Conservation (phyloP, 2,797 vertebrate species). For the Neosilurus mollespiculum region DNA sequence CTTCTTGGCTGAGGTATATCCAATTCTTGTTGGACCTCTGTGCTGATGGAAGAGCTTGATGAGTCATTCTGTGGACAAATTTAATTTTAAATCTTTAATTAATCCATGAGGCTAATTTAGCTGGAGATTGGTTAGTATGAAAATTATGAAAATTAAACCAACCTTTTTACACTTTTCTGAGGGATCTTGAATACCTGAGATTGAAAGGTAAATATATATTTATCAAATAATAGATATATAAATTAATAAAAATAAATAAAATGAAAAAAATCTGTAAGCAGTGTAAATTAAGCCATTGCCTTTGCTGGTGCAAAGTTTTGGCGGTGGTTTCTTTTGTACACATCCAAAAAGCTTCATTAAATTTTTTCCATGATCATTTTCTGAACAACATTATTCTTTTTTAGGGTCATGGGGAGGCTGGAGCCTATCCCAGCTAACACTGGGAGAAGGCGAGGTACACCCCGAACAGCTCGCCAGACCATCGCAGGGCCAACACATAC, state of each 20-base stretch:
- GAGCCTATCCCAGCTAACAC: too few relatives aligned
- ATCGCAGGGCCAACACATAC: too few relatives aligned
- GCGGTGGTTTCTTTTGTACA: too few relatives aligned
- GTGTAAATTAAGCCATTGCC: background rate
- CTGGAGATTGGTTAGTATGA: constrained; percentile 5
- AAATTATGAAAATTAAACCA: constrained; percentile 41
- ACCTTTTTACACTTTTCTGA: constrained; percentile 78
- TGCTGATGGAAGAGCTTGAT: constrained; percentile 47
- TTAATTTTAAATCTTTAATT: background rate
- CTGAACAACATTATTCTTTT: too few relatives aligned
- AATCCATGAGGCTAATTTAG: background rate
- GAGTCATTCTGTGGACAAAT: constrained; percentile 47
- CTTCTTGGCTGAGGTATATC: constrained; percentile 80
- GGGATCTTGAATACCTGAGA: constrained; percentile 72
- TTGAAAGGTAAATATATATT: constrained; percentile 57
- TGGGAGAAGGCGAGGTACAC: too few relatives aligned
- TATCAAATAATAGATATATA: too few relatives aligned
- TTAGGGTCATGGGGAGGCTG: too few relatives aligned
- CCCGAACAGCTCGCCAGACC: too few relatives aligned
- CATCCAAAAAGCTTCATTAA: too few relatives aligned
- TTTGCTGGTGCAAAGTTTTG: too few relatives aligned
- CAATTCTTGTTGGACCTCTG: constrained; percentile 71
- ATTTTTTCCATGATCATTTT: too few relatives aligned
- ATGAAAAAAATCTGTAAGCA: background rate
- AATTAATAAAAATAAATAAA: too few relatives aligned